A percentile compares a stretch with the other conserved stretches of the same genome.
These are phyloP conservation scores for Trichoplusia ni DNA, from an alignment of 1,140 invertebrate genomes.

Conservation along the genomic window DNA sequence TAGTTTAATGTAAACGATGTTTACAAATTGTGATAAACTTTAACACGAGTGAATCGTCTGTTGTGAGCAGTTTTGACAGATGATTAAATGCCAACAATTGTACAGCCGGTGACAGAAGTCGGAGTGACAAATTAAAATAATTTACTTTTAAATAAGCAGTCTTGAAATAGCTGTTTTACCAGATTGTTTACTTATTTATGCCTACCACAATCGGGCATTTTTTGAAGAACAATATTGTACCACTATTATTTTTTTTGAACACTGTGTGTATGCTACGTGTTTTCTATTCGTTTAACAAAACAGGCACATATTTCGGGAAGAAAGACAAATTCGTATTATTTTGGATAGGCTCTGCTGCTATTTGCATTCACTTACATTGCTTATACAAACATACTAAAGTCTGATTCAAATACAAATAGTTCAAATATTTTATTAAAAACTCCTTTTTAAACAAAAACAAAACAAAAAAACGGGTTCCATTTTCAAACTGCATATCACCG, in stretches of 20 bases:
- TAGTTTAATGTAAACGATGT: slow-evolving; percentile 4
- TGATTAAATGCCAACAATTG: slow-evolving; percentile 15
- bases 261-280: no score
- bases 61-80: slow-evolving; percentile 31
- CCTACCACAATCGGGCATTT: no score
- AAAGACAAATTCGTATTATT: no score
- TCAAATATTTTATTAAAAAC: no score
- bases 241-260: no score
- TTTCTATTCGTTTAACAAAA: no score
- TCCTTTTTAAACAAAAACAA: slow-evolving; percentile 2
- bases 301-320: no score
- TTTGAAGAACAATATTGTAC: no score
- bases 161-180: background rate
- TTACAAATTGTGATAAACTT: slow-evolving; percentile 14
- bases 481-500: background rate
- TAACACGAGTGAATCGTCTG: slow-evolving; percentile 14
- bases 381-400: background rate
- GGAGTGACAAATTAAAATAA: background rate
- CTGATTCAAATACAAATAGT: background rate
- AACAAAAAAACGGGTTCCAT: background rate
- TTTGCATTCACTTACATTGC: background rate
- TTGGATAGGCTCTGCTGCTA: no score
- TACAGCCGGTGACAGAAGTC: background rate
- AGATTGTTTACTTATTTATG: no score
- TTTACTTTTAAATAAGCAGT: background rate